Evolutionary conservation across 2,797 vertebrate species (phyloP), one percentile per base, ranked within the genome.

Genomic region (Chromobotia macracanthus): DNA sequence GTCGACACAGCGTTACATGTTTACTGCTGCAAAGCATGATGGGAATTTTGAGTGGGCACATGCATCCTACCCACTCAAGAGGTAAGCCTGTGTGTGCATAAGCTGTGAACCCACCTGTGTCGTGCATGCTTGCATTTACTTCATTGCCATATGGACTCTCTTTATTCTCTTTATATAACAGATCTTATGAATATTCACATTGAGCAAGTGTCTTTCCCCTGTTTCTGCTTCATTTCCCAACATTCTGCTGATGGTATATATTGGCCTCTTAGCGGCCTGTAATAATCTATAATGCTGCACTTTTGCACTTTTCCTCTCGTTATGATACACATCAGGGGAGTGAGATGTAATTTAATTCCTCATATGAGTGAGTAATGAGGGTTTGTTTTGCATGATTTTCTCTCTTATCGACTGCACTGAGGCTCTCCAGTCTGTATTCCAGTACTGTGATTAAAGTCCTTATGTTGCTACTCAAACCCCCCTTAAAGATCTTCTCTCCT

Each of bases 391-490:
- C 80, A 53, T 66, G 41, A 66, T 84, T 85, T 61, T 72, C 53
- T 51, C 71, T 70, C 84, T 80, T 87, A 88, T 87, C 85, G 66
- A 80, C 79, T 84, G 83, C 67, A 83, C 80, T 78, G 83, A 81
- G 79, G 61, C 79, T 80, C 75, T 80, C 82, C 70, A 87, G 75
- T 85, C 82, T 73, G 78, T 73, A 75, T 84, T 75, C 58, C 81
- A 65, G 63, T 48, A 71, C 66, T 69, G 83, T 87, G 85, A 87
- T 88, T 83, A 88, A 87, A 86, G 88, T 86, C 84, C 86, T 84
- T 75, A 78, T 83, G 84, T 83, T 82, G 56, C 79, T 80, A 65
- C 48, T 38, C 83, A 84, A 87, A 76, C 87, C 72, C 75, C 41
- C 80, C 87, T 82, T 89, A 76, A 81, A 84, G 82, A 75, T 71